Percentiles rank a stretch among this genome's conserved stretches.
phyloP scores from a whole-genome alignment of 2,113 vertebrate species.

The Lophura nycthemera region DNA sequence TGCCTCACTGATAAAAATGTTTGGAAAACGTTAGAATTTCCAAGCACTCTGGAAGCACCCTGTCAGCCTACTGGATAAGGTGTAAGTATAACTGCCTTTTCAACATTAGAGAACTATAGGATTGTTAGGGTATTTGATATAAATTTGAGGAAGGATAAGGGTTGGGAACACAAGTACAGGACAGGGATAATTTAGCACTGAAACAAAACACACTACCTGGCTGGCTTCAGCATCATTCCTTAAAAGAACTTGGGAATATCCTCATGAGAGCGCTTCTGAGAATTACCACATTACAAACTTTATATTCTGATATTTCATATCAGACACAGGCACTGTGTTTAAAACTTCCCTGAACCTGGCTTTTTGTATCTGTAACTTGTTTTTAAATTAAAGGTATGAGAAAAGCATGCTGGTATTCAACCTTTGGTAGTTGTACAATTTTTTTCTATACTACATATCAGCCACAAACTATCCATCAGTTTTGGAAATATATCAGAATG shows the following conservation, averaged over 20 bases:
- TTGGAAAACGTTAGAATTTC: not conserved
- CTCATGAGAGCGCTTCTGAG: not conserved
- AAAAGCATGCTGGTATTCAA: not conserved
- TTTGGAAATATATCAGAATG: not conserved
- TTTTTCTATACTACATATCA: not conserved
- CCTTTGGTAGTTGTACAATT: not conserved
- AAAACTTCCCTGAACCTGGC: not conserved
- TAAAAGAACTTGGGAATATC: not conserved
- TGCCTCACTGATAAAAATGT: conserved; percentile 1
- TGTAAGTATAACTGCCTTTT: not conserved
- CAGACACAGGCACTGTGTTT: not conserved
- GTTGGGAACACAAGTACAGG: not conserved
- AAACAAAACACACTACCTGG: not conserved
- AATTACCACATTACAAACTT: not conserved
- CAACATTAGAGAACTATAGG: not conserved
- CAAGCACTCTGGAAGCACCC: conserved; percentile 65
- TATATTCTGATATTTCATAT: not conserved
- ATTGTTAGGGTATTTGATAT: not conserved
- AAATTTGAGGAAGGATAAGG: not conserved
- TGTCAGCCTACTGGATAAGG: not conserved
- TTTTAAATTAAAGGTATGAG: not conserved
- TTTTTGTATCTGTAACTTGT: not conserved
- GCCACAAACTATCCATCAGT: not conserved
- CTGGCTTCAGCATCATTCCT: not conserved
- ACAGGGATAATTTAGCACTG: not conserved